Percentiles rank a stretch among this genome's conserved stretches.
Conservation (phyloP, 2,113 vertebrate species). For the Rhinopithecus roxellana region DNA sequence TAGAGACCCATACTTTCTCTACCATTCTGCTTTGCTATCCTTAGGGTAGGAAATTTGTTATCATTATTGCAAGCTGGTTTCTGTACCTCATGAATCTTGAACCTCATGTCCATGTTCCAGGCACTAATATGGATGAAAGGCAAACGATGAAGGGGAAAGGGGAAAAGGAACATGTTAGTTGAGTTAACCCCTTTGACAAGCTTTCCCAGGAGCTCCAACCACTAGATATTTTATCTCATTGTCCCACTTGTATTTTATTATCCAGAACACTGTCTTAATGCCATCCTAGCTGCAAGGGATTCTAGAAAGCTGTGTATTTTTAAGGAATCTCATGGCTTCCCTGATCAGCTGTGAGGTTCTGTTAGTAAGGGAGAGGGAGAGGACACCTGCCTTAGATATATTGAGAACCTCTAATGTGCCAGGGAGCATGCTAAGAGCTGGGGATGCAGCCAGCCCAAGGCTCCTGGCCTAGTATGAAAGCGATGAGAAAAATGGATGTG, state of each 20-base stretch:
- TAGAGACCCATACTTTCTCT: background rate
- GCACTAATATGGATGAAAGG: background rate
- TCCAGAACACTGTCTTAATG: background rate
- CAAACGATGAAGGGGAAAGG: background rate
- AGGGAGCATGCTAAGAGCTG: background rate
- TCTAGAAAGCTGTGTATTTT: slow-evolving; percentile 5
- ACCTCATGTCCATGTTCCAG: background rate
- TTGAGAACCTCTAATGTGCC: background rate
- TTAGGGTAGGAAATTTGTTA: background rate
- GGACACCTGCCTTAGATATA: background rate
- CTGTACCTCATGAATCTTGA: background rate
- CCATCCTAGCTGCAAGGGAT: background rate
- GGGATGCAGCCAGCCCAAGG: too few species aligned
- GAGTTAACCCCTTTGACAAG: background rate
- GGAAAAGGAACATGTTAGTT: background rate
- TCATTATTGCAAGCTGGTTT: background rate
- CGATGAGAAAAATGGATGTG: background rate
- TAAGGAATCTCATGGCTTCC: background rate
- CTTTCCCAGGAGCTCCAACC: background rate
- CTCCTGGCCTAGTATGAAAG: background rate
- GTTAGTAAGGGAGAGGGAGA: background rate
- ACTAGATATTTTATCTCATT: background rate
- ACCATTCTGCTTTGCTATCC: background rate
- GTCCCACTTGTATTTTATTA: background rate
- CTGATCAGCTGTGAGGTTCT: background rate